Percentiles rank a stretch among this genome's conserved stretches.
These are phyloP conservation scores for Uropetala carovei DNA, from an alignment of 2,888 invertebrate genomes.

Conservation along the genomic window DNA sequence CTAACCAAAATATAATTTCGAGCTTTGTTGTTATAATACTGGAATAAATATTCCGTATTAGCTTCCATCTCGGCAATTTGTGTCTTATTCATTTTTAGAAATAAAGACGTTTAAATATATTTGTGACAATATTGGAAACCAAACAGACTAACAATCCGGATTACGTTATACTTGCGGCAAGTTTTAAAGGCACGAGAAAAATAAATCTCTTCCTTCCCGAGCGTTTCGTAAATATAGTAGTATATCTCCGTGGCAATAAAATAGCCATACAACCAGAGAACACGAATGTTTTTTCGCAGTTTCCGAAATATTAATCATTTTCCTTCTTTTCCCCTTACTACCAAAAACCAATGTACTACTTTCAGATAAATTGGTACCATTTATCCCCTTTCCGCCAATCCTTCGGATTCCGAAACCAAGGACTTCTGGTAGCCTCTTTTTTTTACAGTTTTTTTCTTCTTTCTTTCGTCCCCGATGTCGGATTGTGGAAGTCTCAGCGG, in stretches of 20 bases:
- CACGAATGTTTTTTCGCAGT: too few relatives aligned
- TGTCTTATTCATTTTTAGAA: background rate
- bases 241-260: too few relatives aligned
- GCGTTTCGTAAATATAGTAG: too few relatives aligned
- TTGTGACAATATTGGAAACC: background rate
- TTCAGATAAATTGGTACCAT: background rate
- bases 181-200: too few relatives aligned
- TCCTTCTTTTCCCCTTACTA: background rate
- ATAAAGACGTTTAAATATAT: background rate
- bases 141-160: too few relatives aligned
- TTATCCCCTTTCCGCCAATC: background rate
- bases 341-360: background rate
- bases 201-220: too few relatives aligned
- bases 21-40: background rate
- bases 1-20: too few relatives aligned
- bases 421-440: background rate
- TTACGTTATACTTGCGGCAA: too few relatives aligned
- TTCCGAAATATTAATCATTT: too few relatives aligned
- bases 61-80: background rate
- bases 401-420: background rate
- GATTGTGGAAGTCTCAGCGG: background rate
- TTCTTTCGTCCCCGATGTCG: background rate
- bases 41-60: background rate
- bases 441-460: background rate
- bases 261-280: too few relatives aligned